Evolutionary conservation across 2,113 vertebrate genomes (phyloP).

Genomic region (Lophotis ruficrista): DNA sequence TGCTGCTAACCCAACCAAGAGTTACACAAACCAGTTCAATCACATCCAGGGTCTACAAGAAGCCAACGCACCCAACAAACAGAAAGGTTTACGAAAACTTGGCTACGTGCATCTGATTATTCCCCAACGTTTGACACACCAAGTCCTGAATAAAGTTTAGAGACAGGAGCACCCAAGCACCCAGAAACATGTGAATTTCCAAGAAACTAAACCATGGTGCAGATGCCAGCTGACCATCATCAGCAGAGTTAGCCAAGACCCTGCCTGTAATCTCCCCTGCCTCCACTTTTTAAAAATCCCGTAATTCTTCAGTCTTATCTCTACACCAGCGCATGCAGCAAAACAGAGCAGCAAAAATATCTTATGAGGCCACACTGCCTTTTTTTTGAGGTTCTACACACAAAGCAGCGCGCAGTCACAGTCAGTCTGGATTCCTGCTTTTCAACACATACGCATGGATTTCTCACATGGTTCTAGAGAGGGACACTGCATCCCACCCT

Average conservation of each 20-base stretch:
- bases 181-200: not conserved
- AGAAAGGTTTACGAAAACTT: not conserved
- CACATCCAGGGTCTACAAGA: fast-evolving
- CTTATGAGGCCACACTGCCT: not conserved
- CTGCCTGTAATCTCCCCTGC: not conserved
- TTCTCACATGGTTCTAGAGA: not conserved
- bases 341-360: not conserved
- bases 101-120: not conserved
- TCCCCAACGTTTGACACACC: not conserved
- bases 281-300: not conserved
- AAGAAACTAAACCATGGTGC: fast-evolving
- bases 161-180: not conserved
- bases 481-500: not conserved
- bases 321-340: not conserved
- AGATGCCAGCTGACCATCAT: not conserved
- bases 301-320: not conserved
- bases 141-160: not conserved
- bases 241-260: not conserved
- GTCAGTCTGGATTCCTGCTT: not conserved
- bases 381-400: not conserved
- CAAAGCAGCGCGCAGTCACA: not conserved
- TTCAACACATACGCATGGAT: not conserved
- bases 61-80: not conserved
- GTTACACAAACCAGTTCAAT: not conserved
- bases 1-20: not conserved